A percentile compares a stretch with the other conserved stretches of the same genome.
Evolutionary conservation across 2,888 invertebrate genomes (phyloP).

Genomic region (Vannuccia rotundouncinata): DNA sequence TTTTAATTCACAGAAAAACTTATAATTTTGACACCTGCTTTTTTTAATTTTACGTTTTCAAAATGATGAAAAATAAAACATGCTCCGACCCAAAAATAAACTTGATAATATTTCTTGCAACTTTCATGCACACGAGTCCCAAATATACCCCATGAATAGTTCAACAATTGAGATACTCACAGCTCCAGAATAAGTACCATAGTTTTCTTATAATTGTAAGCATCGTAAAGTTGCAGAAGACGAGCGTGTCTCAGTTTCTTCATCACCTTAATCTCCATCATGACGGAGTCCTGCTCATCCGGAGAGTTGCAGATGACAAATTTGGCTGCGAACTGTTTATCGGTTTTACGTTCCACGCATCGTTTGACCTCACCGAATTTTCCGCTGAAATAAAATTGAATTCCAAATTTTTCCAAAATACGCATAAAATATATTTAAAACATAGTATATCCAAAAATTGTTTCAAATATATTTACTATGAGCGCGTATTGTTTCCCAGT

Average conservation of each 20-base stretch:
- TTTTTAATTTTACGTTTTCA: too few relatives aligned
- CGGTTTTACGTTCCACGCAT: slow-evolving; percentile 33
- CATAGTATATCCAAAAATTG: too few relatives aligned
- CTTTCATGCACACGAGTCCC: too few relatives aligned
- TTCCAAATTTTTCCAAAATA: not conserved
- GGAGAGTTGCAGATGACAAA: slow-evolving; percentile 1
- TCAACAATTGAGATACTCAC: slow-evolving; percentile 64
- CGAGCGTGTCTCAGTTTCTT: slow-evolving; percentile 83
- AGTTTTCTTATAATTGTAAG: slow-evolving; percentile 73
- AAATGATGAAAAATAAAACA: too few relatives aligned
- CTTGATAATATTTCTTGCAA: too few relatives aligned
- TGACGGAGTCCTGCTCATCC: slow-evolving; percentile 69
- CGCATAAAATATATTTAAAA: too few relatives aligned
- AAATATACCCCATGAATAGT: not conserved
- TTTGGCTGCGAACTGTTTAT: slow-evolving; percentile 38
- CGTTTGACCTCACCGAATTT: slow-evolving; percentile 39
- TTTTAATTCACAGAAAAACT: too few relatives aligned
- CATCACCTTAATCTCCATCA: slow-evolving; percentile 94
- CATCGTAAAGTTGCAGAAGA: slow-evolving; percentile 92
- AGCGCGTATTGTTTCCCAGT: too few relatives aligned
- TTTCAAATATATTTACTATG: too few relatives aligned
- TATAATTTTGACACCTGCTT: too few relatives aligned
- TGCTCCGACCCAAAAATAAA: too few relatives aligned
- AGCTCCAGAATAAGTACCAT: slow-evolving; percentile 95
- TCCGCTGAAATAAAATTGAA: too few relatives aligned